phyloP scores from a whole-genome alignment of 92 coral and sea anemone species.

The Siderastrea siderea region DNA sequence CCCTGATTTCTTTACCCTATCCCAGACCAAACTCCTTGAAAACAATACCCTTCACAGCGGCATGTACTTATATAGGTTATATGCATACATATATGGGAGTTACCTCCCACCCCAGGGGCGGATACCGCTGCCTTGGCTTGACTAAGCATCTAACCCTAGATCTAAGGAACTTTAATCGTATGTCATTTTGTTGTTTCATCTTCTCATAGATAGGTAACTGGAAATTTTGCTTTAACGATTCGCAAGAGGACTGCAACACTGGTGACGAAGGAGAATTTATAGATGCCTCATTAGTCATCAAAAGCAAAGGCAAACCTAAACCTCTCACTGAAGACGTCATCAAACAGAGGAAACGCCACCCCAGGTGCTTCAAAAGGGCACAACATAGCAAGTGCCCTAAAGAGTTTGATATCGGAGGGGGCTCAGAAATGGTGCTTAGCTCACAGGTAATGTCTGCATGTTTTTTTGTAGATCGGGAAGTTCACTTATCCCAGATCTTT shows the following conservation, averaged over 20 bases:
- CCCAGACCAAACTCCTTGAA: too few species aligned
- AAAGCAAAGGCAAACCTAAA: slow-evolving; percentile 43
- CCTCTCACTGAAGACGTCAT: not conserved
- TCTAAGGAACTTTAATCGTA: too few species aligned
- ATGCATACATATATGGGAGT: too few species aligned
- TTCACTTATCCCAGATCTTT: too few species aligned
- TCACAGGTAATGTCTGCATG: slow-evolving; percentile 22
- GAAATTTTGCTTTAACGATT: slow-evolving; percentile 26
- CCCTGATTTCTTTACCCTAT: too few species aligned
- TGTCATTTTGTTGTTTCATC: not conserved
- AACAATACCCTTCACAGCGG: too few species aligned
- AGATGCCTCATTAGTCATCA: slow-evolving; percentile 17
- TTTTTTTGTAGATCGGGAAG: not conserved
- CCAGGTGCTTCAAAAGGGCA: slow-evolving; percentile 23
- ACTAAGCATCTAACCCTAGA: too few species aligned
- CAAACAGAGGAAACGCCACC: not conserved
- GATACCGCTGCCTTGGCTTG: too few species aligned
- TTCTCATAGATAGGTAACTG: slow-evolving; percentile 12
- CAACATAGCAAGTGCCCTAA: slow-evolving; percentile 24
- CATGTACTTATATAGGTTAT: too few species aligned
- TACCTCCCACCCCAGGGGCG: too few species aligned
- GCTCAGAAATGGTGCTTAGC: slow-evolving; percentile 48
- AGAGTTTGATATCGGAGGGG: slow-evolving; percentile 53
- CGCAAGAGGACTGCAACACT: slow-evolving; percentile 9
- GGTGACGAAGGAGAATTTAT: slow-evolving; percentile 46